Base-by-base conservation (phyloP, 53 echinoderm and acorn worm species). In the Mesocentrotus franciscanus region DNA sequence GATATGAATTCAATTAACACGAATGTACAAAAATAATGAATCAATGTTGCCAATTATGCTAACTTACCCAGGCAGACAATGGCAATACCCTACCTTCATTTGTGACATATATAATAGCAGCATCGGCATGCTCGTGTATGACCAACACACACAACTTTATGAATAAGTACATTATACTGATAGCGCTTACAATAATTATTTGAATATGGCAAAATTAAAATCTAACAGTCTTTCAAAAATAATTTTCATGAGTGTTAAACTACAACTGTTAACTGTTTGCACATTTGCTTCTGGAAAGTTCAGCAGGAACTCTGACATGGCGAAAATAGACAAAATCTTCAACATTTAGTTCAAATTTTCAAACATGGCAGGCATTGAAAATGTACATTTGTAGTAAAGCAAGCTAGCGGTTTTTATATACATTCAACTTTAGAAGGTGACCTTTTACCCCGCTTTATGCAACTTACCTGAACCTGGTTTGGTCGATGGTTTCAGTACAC, bases 391-490 rank as follows among this genome's bases (percentile, higher is more conserved):
- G 15, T 16, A 14, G 61, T 61, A 49, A 49, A 49, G 6, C 49
- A 49, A 49, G 64, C 64, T 20, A 14, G 64, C 64, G 15, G 16
- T 16, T 64, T 18, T 64, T 32, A 26, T 30, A 33, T 32, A 32
- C 2, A 27, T 76, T 33, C 76, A 32, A 76, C 76, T 76, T 76
- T 30, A 76, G 4, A 76, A 32, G 30, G 30, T 30, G 13, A 26
- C 76, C 8, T 76, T 30, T 33, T 24, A 68, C 76, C 30, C 13
- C 15, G 33, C 30, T 76, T 76, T 76, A 14, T 9, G 33, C 76
- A 76, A 13, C 90, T 90, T 95, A 99, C 99, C 99, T 98, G 78
- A 96, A 97, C 91, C 99, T 95, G 78, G 97, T 95, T 92, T 99
- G 97, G 64, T 99, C 99, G 14, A 99, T 95, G 18, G 97, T 96